These are phyloP conservation scores for Gnathonemus longibarbis DNA, from an alignment of 2,113 vertebrate genomes.

Conservation along the genomic window DNA sequence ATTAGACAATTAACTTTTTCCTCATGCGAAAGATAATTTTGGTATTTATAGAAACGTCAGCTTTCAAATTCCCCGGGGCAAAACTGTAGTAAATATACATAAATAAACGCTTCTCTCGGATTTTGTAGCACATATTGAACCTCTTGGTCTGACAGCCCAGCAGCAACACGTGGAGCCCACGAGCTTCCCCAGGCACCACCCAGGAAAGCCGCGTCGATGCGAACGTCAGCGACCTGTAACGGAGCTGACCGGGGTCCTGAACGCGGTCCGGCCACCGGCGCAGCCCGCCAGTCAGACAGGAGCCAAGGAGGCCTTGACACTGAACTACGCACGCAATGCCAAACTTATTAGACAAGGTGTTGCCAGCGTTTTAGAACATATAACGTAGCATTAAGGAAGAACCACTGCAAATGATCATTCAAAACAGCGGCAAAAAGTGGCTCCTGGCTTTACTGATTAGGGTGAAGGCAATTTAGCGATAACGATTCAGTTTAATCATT, in stretches of 20 bases:
- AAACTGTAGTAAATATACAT: not conserved
- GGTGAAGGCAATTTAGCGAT: not conserved
- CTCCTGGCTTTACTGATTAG: not conserved
- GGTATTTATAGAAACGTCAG: not conserved
- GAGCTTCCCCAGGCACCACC: not conserved
- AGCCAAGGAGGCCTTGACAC: not conserved
- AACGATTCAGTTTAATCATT: not conserved
- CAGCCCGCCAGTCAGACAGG: conserved; percentile 31
- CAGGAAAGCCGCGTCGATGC: not conserved
- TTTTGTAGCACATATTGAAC: not conserved
- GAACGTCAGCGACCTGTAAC: conserved; percentile 1
- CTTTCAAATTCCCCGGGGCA: not conserved
- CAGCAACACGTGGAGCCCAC: not conserved
- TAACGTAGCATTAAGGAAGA: not conserved
- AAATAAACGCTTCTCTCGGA: not conserved
- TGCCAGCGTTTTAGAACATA: not conserved
- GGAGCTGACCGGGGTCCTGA: conserved; percentile 42
- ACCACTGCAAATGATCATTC: not conserved
- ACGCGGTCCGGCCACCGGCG: not conserved
- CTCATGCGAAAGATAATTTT: not conserved
- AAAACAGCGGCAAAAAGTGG: not conserved
- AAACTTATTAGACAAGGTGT: not conserved
- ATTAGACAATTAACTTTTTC: not conserved
- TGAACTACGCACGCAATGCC: not conserved
- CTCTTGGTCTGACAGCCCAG: not conserved